Base-by-base conservation (phyloP, 2,113 vertebrate genomes). In the Dunckerocampus dactyliophorus region DNA sequence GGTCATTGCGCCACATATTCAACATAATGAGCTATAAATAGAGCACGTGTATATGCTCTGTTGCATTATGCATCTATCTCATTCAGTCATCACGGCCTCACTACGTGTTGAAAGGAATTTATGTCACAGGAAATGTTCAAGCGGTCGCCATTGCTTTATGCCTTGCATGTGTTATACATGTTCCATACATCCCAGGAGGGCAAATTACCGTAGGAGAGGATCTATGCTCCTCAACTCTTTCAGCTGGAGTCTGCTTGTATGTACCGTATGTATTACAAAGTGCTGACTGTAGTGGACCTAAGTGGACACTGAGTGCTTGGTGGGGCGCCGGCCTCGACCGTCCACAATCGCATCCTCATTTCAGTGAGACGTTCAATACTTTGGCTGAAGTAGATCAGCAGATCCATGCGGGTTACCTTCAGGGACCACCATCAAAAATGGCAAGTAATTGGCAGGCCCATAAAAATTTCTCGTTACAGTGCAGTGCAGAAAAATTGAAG, bases 221-320 rank as follows among this genome's bases (percentile, higher is more conserved):
- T 43, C 11, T 43, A 43, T 43, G 39, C 3, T 43, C 13, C 39
- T 43, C 39, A 13, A 14, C 12, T 55, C 28, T 42, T 3, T 42
- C 6, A 11, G 34, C 19, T 42, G 19, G 12, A 42, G 48, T 64
- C 47, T 0, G 31, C 19, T 16, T 21, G 63, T 63, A 28, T 54
- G 47, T 45, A 5, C 48, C n/a, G n/a, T 47, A 62, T 22, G 31
- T 34, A 34, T 34, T 59, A 60, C 63, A 69, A 71, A 69, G 64
- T 67, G 24, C 68, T 52, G 52, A 65, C 54, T 64, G 49, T 57
- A 76, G 68, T 70, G 70, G 70, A 65, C 50, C 21, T 67, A 74
- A 82, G 79, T 86, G 72, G 73, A 70, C 75, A 67, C 59, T 72
- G 59, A 82, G 77, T 72, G 67, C 60, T 67, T 79, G 80, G 81